phyloP scores from a whole-genome alignment of 2,888 invertebrate genomes.

The Bombylius discolor region DNA sequence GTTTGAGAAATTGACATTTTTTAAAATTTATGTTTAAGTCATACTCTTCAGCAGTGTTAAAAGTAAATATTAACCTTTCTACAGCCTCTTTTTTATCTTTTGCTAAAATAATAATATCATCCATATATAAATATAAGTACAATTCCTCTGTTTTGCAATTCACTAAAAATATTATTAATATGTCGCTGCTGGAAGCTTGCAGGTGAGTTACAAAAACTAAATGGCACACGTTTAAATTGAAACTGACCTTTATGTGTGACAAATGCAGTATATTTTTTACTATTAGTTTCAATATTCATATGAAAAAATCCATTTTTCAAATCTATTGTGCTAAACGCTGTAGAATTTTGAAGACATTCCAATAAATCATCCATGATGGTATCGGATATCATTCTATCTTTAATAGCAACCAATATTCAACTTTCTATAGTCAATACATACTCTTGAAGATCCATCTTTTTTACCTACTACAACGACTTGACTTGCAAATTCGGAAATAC shows the following conservation, averaged over 20 bases:
- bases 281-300: too few relatives aligned
- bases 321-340: neutral
- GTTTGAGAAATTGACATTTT: conserved; percentile 2
- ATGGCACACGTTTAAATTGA: conserved; percentile 24
- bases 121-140: neutral
- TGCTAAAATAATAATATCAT: neutral
- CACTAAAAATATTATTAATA: accelerated
- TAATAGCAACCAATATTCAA: too few relatives aligned
- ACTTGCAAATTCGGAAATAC: too few relatives aligned
- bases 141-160: neutral
- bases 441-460: too few relatives aligned
- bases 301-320: too few relatives aligned
- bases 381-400: too few relatives aligned
- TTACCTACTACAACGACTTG: too few relatives aligned
- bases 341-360: neutral
- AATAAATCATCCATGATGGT: neutral
- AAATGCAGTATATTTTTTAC: too few relatives aligned
- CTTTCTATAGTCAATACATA: too few relatives aligned
- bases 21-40: conserved; percentile 6
- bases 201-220: conserved; percentile 28
- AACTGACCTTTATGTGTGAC: neutral
- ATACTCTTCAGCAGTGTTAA: neutral
- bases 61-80: neutral
- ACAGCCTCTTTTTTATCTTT: neutral
- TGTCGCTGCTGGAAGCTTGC: conserved; percentile 21